Base-by-base conservation (phyloP, 2,888 invertebrate species). In the Plebejus argus region DNA sequence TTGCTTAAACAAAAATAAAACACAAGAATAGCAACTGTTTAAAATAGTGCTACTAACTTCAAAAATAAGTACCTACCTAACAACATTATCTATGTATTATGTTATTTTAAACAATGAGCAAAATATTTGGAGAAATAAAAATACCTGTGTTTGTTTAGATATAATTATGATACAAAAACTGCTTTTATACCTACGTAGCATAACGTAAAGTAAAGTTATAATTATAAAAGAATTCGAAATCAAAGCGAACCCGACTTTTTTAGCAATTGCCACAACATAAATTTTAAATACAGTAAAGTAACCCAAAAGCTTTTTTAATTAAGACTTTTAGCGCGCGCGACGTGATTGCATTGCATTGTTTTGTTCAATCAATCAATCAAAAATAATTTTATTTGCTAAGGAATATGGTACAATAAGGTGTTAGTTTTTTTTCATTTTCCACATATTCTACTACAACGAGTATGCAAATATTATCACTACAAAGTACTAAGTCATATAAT, bases 211-310 rank as follows among this genome's bases (percentile, higher is more conserved):
- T 72, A 45, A 0, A 45, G 39, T n/a, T 76, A 83, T 84, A 87
- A 89, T 89, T 89, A 87, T 82, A 84, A 82, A 86, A 85, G 83
- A 84, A 77, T 88, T 80, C 76, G 81, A 76, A 79, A 82, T 82
- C 72, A 74, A 74, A 74, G 74, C 74, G 28, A 7, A 74, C 72
- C 71, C 72, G 72, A 72, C 45, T 66, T 66, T 66, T 58, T 58
- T 58, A 58, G 20, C 8, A 58, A n/a, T n/a, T 1, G 5, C 1
- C 18, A 53, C 53, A 53, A 53, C 1, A 18, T 18, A 53, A 18
- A 18, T 5, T 1, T 5, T 53, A 18, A 18, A 53, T 53, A 1
- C 53, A 53, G 53, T 53, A 53, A 15, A 49, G 4, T 49, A 49
- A 49, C 15, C n/a, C n/a, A n/a, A n/a, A n/a, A n/a, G n/a, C n/a